Evolutionary conservation across 1,140 invertebrate species (phyloP), one percentile per base, ranked within the genome.

Genomic region (Bombus soroeensis): DNA sequence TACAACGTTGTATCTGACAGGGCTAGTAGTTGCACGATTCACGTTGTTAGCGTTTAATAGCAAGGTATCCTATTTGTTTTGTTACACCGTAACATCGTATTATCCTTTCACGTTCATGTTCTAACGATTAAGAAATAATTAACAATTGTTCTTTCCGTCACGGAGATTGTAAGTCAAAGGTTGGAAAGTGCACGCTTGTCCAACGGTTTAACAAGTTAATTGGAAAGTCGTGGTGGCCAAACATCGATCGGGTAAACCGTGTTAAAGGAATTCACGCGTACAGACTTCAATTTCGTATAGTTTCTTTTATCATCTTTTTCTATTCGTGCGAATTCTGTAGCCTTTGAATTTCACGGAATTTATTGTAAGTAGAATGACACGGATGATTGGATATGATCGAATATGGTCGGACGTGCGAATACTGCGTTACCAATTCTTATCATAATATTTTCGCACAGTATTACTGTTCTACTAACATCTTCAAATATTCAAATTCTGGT

Each of bases 221-320:
- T 41, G n/a, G 53, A 71, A 57, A 70, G 32, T 13, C 39, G 13
- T 37, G 25, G 32, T 18, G 15, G 25, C 8, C 37, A 32, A 62
- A 34, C n/a, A 71, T 59, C 43, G 37, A 84, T 57, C 37, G 10
- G n/a, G 12, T 47, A 37, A 64, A 79, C 9, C 18, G 22, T 25
- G 25, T 59, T 22, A 39, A 72, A 84, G n/a, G 37, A 62, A 62
- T 78, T 70, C 13, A 43, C 59, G 10, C 2, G 37, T 53, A 73
- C 25, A 22, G 53, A 81, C 43, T 81, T 73, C n/a, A n/a, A 64
- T 78, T 79, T 78, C 47, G 22, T 57, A 39, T 18, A 25, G 22
- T 37, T n/a, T 73, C 28, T 62, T 70, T 72, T 71, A 43, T 41
- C 22, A 57, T 3, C 9, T 34, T 22, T 34, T 18, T 34, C 9